Evolutionary conservation across 1,140 invertebrate genomes (phyloP).

Genomic region (Gonatopus flavifemur): DNA sequence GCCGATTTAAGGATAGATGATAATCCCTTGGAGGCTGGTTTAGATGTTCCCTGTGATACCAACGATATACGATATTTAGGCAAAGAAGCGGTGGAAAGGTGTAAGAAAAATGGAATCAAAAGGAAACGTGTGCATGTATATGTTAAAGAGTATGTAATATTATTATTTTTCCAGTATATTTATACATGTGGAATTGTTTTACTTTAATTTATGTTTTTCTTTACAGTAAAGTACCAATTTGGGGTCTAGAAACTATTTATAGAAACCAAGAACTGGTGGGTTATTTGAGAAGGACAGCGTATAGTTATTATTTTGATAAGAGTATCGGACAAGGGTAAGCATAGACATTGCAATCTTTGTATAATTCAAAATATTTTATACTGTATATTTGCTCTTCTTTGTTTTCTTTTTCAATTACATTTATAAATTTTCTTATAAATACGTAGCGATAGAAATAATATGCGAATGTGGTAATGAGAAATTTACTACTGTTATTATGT

Average conservation of each 20-base stretch:
- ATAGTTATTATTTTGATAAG: conserved; percentile 71
- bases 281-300: conserved; percentile 79
- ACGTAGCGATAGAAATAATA: conserved; percentile 1
- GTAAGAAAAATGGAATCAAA: conserved; percentile 66
- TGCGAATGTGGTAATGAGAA: not conserved
- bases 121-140: conserved; percentile 76
- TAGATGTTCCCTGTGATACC: conserved; percentile 76
- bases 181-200: no score
- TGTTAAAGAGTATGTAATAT: conserved; percentile 65
- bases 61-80: conserved; percentile 76
- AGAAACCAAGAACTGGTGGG: conserved; percentile 76
- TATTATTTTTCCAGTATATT: no score
- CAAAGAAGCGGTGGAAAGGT: conserved; percentile 67
- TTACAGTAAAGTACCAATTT: conserved; percentile 68
- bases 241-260: conserved; percentile 82
- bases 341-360: conserved; percentile 12
- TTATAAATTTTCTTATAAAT: not conserved
- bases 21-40: conserved; percentile 80
- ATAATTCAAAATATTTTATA: conserved; percentile 14
- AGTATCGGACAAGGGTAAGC: conserved; percentile 71
- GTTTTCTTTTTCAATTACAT: not conserved
- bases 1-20: conserved; percentile 79
- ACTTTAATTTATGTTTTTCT: conserved; percentile 25
- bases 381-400: not conserved
- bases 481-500: not conserved